Evolutionary conservation across 2,797 vertebrate genomes (phyloP).

Genomic region (Pangasius krempfi): DNA sequence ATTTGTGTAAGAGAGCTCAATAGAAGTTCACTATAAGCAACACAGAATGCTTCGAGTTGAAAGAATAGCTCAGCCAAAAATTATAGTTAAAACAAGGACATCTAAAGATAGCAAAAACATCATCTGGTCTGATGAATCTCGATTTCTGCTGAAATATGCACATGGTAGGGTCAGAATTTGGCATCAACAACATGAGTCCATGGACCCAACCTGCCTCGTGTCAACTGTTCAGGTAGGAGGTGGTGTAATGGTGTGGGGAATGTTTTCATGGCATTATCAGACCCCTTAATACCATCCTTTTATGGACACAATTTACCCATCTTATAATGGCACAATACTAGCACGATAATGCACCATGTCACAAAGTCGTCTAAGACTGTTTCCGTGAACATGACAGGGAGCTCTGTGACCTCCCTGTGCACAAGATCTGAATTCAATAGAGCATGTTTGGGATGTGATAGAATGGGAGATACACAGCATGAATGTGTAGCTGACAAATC

Average conservation of each 20-base stretch:
- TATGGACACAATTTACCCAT: background rate
- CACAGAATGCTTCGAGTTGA: background rate
- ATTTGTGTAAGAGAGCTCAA: background rate
- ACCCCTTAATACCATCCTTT: background rate
- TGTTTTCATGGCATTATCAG: background rate
- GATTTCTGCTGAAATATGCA: background rate
- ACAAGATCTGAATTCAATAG: background rate
- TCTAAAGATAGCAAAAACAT: background rate
- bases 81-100: background rate
- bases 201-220: background rate
- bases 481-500: background rate
- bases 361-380: background rate
- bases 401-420: background rate
- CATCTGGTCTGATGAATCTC: background rate
- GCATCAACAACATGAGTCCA: background rate
- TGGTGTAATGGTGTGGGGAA: background rate
- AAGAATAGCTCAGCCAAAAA: background rate
- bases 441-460: background rate
- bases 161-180: background rate
- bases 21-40: background rate
- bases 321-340: background rate
- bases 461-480: background rate
- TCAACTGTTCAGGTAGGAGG: background rate
- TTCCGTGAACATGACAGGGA: background rate
- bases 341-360: background rate